Conservation (phyloP, 2,888 invertebrate genomes). For the Reticulitermes lucifugus region DNA sequence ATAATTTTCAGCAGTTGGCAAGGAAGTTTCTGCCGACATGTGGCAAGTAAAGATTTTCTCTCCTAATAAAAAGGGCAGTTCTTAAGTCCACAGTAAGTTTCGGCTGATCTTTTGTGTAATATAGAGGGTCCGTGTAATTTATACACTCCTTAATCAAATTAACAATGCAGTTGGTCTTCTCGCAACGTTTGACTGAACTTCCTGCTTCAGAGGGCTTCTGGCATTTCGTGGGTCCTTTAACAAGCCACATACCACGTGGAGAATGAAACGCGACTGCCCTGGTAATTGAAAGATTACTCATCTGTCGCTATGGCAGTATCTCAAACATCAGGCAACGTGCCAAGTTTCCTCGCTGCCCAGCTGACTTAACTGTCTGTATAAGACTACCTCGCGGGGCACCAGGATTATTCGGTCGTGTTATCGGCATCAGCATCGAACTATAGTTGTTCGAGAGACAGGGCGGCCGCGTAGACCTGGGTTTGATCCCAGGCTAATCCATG, state of each 20-base stretch:
- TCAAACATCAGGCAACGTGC: slow-evolving; percentile 21
- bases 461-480: too few relatives aligned
- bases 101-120: background rate
- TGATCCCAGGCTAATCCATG: too few relatives aligned
- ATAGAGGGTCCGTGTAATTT: slow-evolving; percentile 1
- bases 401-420: background rate
- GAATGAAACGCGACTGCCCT: slow-evolving; percentile 11
- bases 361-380: background rate
- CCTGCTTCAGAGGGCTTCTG: background rate
- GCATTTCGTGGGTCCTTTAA: background rate
- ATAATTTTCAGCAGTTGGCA: background rate
- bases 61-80: background rate
- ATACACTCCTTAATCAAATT: slow-evolving; percentile 31
- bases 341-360: background rate
- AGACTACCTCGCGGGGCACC: background rate
- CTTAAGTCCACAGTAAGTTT: background rate
- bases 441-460: background rate
- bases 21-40: background rate
- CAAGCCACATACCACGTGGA: background rate
- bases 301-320: slow-evolving; percentile 43
- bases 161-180: slow-evolving; percentile 18
- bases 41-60: background rate
- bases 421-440: background rate
- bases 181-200: background rate
- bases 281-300: slow-evolving; percentile 51